Evolutionary conservation across 35 echinoderm and acorn worm species (phyloP).

Genomic region (Nesometra sesokonis): DNA sequence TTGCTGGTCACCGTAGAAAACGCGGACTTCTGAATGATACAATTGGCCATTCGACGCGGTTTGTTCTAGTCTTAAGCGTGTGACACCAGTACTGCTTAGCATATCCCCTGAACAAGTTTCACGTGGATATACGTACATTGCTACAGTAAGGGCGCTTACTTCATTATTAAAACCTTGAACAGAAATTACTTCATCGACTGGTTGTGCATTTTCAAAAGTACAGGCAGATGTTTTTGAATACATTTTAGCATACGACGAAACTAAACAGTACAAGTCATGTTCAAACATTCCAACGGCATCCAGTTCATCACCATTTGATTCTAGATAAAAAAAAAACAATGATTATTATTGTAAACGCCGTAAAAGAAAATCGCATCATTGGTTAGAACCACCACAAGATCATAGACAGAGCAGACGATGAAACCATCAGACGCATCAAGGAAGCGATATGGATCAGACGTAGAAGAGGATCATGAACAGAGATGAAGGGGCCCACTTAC

Average conservation of each 20-base stretch:
- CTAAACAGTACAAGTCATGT: neutral
- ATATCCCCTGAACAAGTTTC: neutral
- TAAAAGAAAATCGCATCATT: too few species aligned
- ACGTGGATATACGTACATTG: neutral
- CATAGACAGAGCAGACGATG: too few species aligned
- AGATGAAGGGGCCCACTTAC: too few species aligned
- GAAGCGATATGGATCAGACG: too few species aligned
- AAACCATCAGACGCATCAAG: too few species aligned
- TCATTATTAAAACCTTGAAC: neutral
- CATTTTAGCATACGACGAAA: neutral
- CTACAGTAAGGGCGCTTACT: neutral
- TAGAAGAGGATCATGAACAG: too few species aligned
- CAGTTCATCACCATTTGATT: neutral
- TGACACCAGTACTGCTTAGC: neutral
- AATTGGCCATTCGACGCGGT: neutral
- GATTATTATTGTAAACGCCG: too few species aligned
- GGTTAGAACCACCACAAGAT: too few species aligned
- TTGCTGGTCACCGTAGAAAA: neutral
- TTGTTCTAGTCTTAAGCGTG: neutral
- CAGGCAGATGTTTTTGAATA: neutral
- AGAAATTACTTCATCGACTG: neutral
- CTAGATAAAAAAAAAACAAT: too few species aligned
- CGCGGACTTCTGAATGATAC: neutral
- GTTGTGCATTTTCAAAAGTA: neutral
- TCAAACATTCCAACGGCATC: neutral